phyloP scores from a whole-genome alignment of 2,797 vertebrate species.

The Lateolabrax maculatus region DNA sequence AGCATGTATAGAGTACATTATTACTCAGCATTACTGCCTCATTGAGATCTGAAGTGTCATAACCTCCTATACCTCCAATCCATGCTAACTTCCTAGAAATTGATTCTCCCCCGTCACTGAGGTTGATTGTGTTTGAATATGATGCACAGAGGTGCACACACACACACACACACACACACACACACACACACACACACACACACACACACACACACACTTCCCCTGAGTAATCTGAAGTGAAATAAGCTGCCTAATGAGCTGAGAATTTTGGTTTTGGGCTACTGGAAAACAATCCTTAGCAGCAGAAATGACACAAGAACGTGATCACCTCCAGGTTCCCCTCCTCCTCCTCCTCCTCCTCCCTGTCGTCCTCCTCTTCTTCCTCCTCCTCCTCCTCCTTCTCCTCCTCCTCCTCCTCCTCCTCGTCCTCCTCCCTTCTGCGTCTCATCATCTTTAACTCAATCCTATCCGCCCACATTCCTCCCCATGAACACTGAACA shows the following conservation, averaged over 20 bases:
- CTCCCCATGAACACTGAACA: constrained; percentile 50
- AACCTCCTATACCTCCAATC: constrained; percentile 67
- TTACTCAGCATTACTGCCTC: constrained; percentile 66
- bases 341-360: constrained; percentile 42
- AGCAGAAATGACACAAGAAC: constrained; percentile 64
- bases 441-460: constrained; percentile 67
- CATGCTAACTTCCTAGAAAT: constrained; percentile 55
- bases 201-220: constrained; percentile 1
- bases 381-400: constrained; percentile 44
- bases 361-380: constrained; percentile 21
- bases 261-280: constrained; percentile 51
- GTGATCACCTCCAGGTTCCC: constrained; percentile 64
- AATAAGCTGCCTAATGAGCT: constrained; percentile 66
- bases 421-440: constrained; percentile 48
- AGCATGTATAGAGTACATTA: constrained; percentile 46
- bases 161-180: neutral
- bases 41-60: constrained; percentile 70
- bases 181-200: neutral
- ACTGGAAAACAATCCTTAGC: constrained; percentile 59
- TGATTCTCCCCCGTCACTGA: constrained; percentile 44
- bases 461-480: constrained; percentile 65
- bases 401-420: constrained; percentile 37
- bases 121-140: constrained; percentile 29
- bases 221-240: constrained; percentile 49
- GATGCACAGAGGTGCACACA: neutral